A percentile compares a stretch with the other conserved stretches of the same genome.
Conservation (phyloP, 2,113 vertebrate genomes). For the Bagarius yarrelli region DNA sequence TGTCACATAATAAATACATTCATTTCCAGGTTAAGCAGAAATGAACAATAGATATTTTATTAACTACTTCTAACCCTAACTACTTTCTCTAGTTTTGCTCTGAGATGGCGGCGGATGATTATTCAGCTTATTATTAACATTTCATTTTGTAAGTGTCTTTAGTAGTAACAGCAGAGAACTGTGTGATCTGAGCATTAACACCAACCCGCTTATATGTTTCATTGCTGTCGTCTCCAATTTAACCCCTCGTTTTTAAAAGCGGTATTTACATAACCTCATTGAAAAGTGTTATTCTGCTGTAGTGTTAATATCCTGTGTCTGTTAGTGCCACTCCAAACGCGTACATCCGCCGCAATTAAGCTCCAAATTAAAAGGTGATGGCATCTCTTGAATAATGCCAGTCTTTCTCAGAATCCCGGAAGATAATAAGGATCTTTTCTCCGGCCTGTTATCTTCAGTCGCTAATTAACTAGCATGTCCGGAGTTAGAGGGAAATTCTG, state of each 20-base stretch:
- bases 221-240: conserved; percentile 28
- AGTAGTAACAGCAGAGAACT: neutral
- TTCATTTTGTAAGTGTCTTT: neutral
- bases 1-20: neutral
- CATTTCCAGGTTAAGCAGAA: conserved; percentile 7
- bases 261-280: conserved; percentile 40
- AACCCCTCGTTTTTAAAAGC: conserved; percentile 7
- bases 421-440: conserved; percentile 54
- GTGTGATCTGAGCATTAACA: conserved; percentile 10
- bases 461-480: conserved; percentile 49
- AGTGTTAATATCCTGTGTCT: conserved; percentile 29
- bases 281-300: conserved; percentile 30
- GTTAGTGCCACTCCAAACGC: conserved; percentile 31
- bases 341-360: conserved; percentile 46
- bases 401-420: conserved; percentile 40
- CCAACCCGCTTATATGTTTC: neutral
- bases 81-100: conserved; percentile 2
- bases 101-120: neutral
- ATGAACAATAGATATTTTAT: conserved; percentile 4
- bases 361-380: conserved; percentile 44
- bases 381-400: conserved; percentile 37
- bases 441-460: conserved; percentile 47
- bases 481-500: conserved; percentile 30
- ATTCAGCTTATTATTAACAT: neutral
- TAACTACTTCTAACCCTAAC: neutral